These are phyloP conservation scores for Diplodus sargus DNA, from an alignment of 2,797 vertebrate species.

Conservation along the genomic window DNA sequence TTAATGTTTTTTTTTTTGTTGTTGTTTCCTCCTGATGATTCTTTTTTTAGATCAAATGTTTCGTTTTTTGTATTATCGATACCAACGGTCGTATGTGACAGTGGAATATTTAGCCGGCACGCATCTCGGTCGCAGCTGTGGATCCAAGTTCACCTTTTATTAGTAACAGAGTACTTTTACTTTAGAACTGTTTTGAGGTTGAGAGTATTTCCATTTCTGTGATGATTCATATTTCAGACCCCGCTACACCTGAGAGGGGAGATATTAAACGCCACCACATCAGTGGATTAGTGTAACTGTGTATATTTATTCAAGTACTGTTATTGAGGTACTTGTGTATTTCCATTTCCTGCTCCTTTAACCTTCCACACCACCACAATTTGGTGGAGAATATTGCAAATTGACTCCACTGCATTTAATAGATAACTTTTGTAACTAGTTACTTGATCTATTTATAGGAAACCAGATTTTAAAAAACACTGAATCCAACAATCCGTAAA, in stretches of 20 bases:
- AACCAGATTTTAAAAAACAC: no score
- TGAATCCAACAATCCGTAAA: no score
- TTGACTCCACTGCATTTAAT: neutral
- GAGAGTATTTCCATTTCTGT: neutral
- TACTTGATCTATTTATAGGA: neutral
- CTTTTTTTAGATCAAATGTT: slow-evolving; percentile 75
- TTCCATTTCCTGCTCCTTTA: no score
- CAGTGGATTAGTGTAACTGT: no score
- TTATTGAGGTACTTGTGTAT: no score
- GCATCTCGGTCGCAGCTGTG: slow-evolving; percentile 30
- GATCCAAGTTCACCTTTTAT: slow-evolving; percentile 5
- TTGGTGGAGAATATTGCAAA: no score
- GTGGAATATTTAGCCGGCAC: slow-evolving; percentile 14
- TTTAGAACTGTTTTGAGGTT: neutral
- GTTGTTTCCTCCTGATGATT: slow-evolving; percentile 43
- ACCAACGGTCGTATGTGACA: slow-evolving; percentile 52
- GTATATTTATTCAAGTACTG: no score
- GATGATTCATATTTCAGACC: neutral
- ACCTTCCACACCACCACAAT: no score
- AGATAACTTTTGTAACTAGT: neutral
- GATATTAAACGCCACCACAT: neutral
- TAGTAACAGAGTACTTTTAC: slow-evolving; percentile 13
- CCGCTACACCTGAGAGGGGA: neutral
- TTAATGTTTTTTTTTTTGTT: slow-evolving; percentile 34
- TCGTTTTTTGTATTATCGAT: slow-evolving; percentile 62